These are phyloP conservation scores for Hippocampus mohnikei DNA, from an alignment of 2,113 vertebrate species.

Conservation along the genomic window DNA sequence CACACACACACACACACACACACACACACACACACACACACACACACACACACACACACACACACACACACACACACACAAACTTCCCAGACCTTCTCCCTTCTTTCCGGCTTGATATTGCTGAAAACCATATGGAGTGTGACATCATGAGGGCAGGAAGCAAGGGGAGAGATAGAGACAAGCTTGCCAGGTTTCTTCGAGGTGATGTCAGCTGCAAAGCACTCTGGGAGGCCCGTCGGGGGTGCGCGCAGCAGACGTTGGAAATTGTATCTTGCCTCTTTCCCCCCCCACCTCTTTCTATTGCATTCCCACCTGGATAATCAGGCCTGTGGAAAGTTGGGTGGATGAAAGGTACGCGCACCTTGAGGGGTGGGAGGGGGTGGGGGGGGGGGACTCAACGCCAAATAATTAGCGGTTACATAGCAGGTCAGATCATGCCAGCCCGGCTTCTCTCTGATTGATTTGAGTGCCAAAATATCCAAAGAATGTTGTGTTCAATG, in stretches of 20 bases:
- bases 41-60: neutral
- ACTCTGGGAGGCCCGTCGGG: slow-evolving; percentile 70
- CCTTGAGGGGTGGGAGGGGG: slow-evolving; percentile 9
- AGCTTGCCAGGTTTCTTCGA: slow-evolving; percentile 70
- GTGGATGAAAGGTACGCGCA: slow-evolving; percentile 6
- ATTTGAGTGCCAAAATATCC: neutral
- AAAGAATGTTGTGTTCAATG: neutral
- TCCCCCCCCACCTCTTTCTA: slow-evolving; percentile 8
- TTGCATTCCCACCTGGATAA: slow-evolving; percentile 75
- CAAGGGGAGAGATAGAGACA: slow-evolving; percentile 63
- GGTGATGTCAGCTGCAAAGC: slow-evolving; percentile 77
- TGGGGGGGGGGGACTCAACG: neutral
- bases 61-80: neutral
- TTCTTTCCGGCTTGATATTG: slow-evolving; percentile 74
- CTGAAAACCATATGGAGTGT: slow-evolving; percentile 81
- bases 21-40: too few species aligned
- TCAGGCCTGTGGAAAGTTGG: slow-evolving; percentile 47
- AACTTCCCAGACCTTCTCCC: slow-evolving; percentile 46
- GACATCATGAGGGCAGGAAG: slow-evolving; percentile 81
- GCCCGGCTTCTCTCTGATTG: neutral
- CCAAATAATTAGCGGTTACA: slow-evolving; percentile 20
- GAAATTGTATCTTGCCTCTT: slow-evolving; percentile 47
- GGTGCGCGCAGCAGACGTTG: slow-evolving; percentile 65
- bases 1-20: neutral
- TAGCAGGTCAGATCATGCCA: slow-evolving; percentile 5